A percentile compares a stretch with the other conserved stretches of the same genome.
Conservation (phyloP, 2,113 vertebrate species). For the Cervus canadensis region DNA sequence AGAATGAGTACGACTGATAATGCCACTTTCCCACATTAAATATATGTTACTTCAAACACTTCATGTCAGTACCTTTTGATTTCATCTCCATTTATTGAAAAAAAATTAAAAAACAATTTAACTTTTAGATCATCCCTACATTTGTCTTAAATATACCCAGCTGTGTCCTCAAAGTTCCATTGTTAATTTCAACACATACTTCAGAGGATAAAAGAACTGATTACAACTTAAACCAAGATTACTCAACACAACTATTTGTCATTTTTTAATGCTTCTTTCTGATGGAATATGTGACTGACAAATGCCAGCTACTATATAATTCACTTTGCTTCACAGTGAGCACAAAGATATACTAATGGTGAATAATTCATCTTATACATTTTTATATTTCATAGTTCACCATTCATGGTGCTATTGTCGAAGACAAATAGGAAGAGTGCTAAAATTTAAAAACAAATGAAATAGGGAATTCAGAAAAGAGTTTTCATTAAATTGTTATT, state of each 20-base stretch:
- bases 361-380: conserved; percentile 53
- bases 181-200: not conserved
- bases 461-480: not conserved
- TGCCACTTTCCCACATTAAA: not conserved
- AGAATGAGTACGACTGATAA: not conserved
- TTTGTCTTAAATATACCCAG: not conserved
- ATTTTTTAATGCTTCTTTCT: conserved; percentile 1
- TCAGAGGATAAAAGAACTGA: not conserved
- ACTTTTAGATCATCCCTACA: not conserved
- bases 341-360: conserved; percentile 29
- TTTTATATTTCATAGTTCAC: conserved; percentile 34
- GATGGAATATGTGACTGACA: conserved; percentile 26
- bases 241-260: not conserved
- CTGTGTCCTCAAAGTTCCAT: not conserved
- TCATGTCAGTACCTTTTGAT: not conserved
- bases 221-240: conserved; percentile 5
- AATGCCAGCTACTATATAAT: conserved; percentile 24
- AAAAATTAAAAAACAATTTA: not conserved
- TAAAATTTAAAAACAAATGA: conserved; percentile 2
- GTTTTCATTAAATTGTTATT: conserved; percentile 1
- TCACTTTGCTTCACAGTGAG: conserved; percentile 19
- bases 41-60: not conserved
- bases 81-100: not conserved
- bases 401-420: not conserved
- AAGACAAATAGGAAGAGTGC: not conserved